phyloP scores from a whole-genome alignment of 2,113 vertebrate species.

The Phoenicopterus ruber region DNA sequence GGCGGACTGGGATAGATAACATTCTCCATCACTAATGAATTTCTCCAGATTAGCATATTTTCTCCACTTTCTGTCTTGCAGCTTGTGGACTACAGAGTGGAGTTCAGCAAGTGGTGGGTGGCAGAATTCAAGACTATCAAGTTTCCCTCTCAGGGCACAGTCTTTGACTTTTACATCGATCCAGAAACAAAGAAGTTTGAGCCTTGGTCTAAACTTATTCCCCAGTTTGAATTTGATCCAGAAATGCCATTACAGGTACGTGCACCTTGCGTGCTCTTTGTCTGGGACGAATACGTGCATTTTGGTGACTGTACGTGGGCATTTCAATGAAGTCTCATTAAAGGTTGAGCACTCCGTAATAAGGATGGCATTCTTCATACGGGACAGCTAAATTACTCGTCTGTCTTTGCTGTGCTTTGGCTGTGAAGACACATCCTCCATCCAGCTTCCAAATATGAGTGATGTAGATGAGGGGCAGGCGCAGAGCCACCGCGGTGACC shows the following conservation, averaged over 20 bases:
- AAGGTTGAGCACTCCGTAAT: neutral
- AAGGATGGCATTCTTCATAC: neutral
- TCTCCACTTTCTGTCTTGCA: slow-evolving; percentile 46
- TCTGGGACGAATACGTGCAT: neutral
- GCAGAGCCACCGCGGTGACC: neutral
- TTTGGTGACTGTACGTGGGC: fast-evolving
- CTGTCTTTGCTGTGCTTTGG: neutral
- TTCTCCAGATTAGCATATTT: neutral
- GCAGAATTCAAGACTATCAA: slow-evolving; percentile 93
- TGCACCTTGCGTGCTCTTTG: neutral
- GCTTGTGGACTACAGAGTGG: slow-evolving; percentile 89
- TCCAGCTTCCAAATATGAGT: neutral
- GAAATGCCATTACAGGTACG: slow-evolving; percentile 89
- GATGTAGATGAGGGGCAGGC: neutral
- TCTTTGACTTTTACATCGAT: slow-evolving; percentile 96
- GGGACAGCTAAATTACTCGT: neutral
- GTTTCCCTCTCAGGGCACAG: slow-evolving; percentile 92
- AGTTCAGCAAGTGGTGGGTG: slow-evolving; percentile 99
- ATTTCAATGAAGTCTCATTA: neutral
- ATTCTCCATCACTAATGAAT: neutral
- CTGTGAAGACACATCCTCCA: neutral
- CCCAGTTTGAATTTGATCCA: slow-evolving; percentile 86
- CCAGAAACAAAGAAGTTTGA: slow-evolving; percentile 91
- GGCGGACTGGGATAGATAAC: neutral
- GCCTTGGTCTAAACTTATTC: slow-evolving; percentile 91